Evolutionary conservation across 2,888 invertebrate species (phyloP).

Genomic region (Balanococcus diminutus): DNA sequence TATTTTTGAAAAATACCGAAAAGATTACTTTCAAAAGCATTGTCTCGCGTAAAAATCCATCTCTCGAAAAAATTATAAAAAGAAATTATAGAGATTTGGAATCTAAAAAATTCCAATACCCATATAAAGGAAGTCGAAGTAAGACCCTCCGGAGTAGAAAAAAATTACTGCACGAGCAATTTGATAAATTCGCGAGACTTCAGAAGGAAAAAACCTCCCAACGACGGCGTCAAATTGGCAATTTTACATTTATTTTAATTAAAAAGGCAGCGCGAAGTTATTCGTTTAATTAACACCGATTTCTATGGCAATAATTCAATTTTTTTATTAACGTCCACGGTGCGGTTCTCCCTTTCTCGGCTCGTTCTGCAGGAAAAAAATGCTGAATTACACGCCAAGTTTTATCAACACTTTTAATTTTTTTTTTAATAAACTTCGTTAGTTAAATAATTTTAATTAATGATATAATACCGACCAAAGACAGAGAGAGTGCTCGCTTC

Average conservation of each 20-base stretch:
- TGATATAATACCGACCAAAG: background rate
- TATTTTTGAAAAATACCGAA: too few relatives aligned
- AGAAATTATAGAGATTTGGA: too few relatives aligned
- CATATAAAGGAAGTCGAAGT: too few relatives aligned
- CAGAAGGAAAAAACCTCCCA: too few relatives aligned
- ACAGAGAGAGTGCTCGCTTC: background rate
- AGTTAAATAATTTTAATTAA: background rate
- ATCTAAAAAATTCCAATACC: too few relatives aligned
- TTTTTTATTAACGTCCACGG: slow-evolving; percentile 3
- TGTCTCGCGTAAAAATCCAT: too few relatives aligned
- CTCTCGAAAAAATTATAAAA: too few relatives aligned
- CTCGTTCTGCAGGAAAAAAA: background rate
- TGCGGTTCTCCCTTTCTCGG: background rate
- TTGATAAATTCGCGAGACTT: too few relatives aligned
- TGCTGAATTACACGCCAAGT: background rate
- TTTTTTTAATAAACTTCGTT: background rate
- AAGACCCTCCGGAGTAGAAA: too few relatives aligned
- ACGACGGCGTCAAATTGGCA: slow-evolving; percentile 12
- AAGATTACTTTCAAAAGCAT: too few relatives aligned
- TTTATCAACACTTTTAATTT: background rate
- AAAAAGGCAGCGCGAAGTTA: background rate
- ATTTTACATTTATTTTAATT: slow-evolving; percentile 27
- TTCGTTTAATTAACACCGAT: slow-evolving; percentile 25
- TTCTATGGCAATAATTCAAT: slow-evolving; percentile 29
- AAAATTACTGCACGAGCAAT: too few relatives aligned